phyloP scores from a whole-genome alignment of 2,888 invertebrate species.

The Furcula furcula region DNA sequence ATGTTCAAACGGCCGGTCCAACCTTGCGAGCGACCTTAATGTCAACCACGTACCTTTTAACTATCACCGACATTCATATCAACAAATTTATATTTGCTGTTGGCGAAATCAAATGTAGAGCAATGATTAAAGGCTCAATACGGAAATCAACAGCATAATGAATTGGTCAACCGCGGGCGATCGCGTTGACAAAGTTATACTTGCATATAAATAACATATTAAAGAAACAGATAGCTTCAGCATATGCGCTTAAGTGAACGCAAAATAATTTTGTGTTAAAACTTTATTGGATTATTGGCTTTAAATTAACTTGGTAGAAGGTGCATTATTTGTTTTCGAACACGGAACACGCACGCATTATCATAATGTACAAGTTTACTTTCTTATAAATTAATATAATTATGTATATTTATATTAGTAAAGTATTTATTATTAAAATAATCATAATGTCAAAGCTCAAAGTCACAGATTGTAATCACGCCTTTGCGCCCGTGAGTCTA shows the following conservation, averaged over 20 bases:
- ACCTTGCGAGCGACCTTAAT: conserved; percentile 60
- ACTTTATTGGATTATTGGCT: neutral
- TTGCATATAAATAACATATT: conserved; percentile 2
- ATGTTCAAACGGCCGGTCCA: conserved; percentile 16
- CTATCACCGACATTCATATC: conserved; percentile 38
- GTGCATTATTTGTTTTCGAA: no score
- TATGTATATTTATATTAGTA: no score
- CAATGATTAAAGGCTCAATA: neutral
- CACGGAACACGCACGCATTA: no score
- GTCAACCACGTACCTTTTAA: conserved; percentile 47
- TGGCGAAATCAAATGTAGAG: conserved; percentile 1
- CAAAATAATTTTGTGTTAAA: neutral
- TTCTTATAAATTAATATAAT: no score
- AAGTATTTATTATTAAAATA: no score
- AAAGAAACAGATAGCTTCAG: neutral
- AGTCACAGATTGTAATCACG: conserved; percentile 1
- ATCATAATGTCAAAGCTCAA: neutral
- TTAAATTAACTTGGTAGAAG: neutral
- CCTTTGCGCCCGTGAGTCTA: no score
- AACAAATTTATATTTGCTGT: conserved; percentile 11
- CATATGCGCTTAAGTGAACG: conserved; percentile 2
- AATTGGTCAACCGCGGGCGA: conserved; percentile 1
- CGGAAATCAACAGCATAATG: conserved; percentile 5
- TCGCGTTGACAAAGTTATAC: conserved; percentile 1
- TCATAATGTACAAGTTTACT: no score